phyloP scores from a whole-genome alignment of 2,888 invertebrate genomes.

The Tetragnatha montana region DNA sequence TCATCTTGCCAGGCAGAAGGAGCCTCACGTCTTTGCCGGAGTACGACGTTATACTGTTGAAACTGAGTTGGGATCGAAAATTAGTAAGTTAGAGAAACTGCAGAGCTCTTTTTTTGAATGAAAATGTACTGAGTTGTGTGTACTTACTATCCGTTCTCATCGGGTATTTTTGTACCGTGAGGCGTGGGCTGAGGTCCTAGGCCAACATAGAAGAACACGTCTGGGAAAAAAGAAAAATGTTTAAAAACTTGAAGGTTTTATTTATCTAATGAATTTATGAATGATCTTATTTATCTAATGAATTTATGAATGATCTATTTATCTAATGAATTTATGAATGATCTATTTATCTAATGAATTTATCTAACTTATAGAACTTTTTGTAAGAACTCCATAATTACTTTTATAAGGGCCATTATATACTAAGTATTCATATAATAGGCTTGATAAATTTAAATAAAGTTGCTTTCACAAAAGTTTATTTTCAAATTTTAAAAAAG shows the following conservation, averaged over 20 bases:
- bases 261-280: too few species aligned
- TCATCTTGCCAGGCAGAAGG: slow-evolving; percentile 87
- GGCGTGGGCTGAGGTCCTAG: slow-evolving; percentile 90
- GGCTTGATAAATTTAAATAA: too few species aligned
- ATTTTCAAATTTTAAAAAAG: too few species aligned
- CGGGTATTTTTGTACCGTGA: slow-evolving; percentile 88
- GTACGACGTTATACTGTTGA: slow-evolving; percentile 87
- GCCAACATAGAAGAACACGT: slow-evolving; percentile 89
- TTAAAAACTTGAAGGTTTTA: background rate
- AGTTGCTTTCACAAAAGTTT: too few species aligned
- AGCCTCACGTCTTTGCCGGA: slow-evolving; percentile 84
- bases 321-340: too few species aligned
- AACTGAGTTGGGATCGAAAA: slow-evolving; percentile 78
- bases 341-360: too few species aligned
- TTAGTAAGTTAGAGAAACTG: background rate
- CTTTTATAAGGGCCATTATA: too few species aligned
- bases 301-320: too few species aligned
- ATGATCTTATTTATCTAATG: too few species aligned
- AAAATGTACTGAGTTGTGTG: background rate
- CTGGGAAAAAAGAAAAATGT: slow-evolving; percentile 51
- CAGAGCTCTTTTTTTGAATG: background rate
- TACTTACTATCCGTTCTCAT: slow-evolving; percentile 94
- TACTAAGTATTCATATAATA: too few species aligned
- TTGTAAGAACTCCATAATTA: too few species aligned
- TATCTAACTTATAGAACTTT: too few species aligned